A percentile compares a stretch with the other conserved stretches of the same genome.
Conservation (phyloP, 2,113 vertebrate genomes). For the Kryptolebias marmoratus region DNA sequence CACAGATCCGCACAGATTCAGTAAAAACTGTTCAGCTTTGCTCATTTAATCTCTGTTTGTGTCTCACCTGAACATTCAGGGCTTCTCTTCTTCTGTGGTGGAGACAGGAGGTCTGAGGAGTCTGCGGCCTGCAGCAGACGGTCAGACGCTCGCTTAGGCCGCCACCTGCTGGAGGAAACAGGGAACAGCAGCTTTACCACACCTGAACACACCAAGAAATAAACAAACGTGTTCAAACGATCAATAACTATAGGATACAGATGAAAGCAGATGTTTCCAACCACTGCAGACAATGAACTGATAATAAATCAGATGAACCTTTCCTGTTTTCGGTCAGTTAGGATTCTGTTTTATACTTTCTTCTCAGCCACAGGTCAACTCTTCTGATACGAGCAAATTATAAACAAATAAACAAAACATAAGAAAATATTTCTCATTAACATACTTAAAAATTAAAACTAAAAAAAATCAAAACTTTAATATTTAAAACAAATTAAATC, state of each 20-base stretch:
- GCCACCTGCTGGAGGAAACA: slow-evolving; percentile 66
- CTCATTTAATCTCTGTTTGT: background rate
- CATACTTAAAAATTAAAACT: background rate
- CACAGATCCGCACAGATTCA: background rate
- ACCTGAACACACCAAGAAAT: no score
- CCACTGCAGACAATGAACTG: no score
- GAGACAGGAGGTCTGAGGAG: background rate
- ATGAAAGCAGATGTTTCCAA: no score
- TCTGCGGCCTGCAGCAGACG: slow-evolving; percentile 20
- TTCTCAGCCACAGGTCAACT: no score
- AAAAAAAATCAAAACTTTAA: background rate
- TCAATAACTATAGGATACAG: no score
- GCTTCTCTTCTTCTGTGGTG: slow-evolving; percentile 51
- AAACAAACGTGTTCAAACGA: background rate
- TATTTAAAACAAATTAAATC: background rate
- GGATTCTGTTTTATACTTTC: no score
- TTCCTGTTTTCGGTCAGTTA: no score
- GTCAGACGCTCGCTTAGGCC: slow-evolving; percentile 74
- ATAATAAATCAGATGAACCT: no score
- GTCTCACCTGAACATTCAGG: slow-evolving; percentile 21
- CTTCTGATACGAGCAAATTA: no score
- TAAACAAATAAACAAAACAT: no score
- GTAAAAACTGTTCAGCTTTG: background rate
- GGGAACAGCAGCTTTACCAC: background rate
- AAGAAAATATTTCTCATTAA: no score